A percentile compares a stretch with the other conserved stretches of the same genome.
Conservation (phyloP, 1,140 invertebrate species). For the Limonius californicus region DNA sequence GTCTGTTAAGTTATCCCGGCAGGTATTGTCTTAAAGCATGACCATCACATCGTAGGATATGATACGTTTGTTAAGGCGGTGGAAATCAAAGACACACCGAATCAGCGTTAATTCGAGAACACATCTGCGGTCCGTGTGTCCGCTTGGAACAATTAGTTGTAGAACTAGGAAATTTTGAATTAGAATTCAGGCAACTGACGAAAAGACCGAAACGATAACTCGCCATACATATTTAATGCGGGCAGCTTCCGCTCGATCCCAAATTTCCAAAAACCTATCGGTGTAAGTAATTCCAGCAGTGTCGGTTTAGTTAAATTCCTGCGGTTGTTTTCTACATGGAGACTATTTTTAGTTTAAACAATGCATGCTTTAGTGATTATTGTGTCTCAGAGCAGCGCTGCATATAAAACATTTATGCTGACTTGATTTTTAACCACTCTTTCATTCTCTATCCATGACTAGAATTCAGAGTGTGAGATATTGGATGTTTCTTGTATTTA, state of each 20-base stretch:
- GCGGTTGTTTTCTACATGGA: neutral
- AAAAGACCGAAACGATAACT: no score
- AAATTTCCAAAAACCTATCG: neutral
- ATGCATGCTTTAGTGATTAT: neutral
- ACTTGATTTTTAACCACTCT: neutral
- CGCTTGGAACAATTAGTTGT: no score
- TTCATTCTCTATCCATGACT: neutral
- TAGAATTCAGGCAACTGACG: no score
- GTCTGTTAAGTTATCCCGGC: slow-evolving; percentile 1
- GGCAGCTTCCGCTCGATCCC: neutral
- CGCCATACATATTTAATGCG: no score
- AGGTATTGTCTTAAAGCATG: slow-evolving; percentile 11
- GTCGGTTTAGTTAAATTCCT: neutral
- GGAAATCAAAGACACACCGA: slow-evolving; percentile 1
- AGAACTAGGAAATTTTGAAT: no score
- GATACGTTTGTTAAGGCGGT: neutral
- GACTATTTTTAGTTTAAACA: neutral
- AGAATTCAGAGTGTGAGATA: no score
- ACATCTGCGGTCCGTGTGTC: neutral
- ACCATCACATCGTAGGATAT: neutral
- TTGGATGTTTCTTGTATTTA: no score
- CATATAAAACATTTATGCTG: neutral
- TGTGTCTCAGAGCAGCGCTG: neutral
- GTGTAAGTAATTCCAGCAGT: neutral
- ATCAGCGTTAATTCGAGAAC: neutral